These are phyloP conservation scores for Tenthredo notha DNA, from an alignment of 2,888 invertebrate species.

Conservation along the genomic window DNA sequence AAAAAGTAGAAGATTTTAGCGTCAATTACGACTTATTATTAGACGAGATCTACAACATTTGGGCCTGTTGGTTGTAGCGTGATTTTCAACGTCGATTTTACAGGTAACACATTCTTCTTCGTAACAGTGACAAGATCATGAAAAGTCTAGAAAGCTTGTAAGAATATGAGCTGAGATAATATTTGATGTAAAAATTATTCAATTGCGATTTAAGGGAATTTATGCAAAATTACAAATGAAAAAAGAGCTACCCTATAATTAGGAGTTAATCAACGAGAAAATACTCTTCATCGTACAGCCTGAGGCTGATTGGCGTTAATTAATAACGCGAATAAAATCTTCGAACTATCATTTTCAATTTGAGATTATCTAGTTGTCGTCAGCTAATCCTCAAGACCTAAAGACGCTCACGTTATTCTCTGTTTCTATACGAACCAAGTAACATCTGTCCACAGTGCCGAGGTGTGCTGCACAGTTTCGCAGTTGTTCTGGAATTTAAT, in stretches of 20 bases:
- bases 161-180: not conserved
- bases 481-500: conserved; percentile 45
- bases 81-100: not conserved
- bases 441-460: conserved; percentile 23
- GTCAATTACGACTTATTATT: not conserved
- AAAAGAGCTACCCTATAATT: not conserved
- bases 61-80: not conserved
- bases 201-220: not conserved
- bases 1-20: not conserved
- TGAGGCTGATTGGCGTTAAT: conserved; percentile 14
- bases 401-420: not conserved
- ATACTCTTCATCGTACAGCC: not conserved
- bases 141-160: not conserved
- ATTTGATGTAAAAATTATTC: not conserved
- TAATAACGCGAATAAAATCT: not conserved
- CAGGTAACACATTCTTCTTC: not conserved
- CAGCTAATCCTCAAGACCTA: not conserved
- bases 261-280: conserved; percentile 20
- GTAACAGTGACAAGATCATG: not conserved
- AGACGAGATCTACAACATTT: not conserved
- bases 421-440: not conserved
- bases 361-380: not conserved
- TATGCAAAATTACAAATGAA: not conserved
- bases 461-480: conserved; percentile 17
- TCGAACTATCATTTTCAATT: not conserved